A percentile compares a stretch with the other conserved stretches of the same genome.
These are phyloP conservation scores for Haliclona indistincta DNA, from an alignment of 37 sponge, comb jelly and placozoan genomes.

Conservation along the genomic window DNA sequence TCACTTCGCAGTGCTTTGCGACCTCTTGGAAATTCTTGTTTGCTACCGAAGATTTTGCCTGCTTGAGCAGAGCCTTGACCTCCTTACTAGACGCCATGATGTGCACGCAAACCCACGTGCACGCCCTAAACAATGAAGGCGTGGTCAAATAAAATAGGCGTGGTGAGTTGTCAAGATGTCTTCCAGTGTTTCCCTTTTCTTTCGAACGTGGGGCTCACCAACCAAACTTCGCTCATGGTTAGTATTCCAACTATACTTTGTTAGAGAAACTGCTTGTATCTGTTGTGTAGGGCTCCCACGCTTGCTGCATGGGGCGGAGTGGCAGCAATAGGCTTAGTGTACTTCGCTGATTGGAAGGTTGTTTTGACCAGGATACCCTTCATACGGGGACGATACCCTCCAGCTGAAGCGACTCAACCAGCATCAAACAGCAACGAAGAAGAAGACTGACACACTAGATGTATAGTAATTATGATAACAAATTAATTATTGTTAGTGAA, in stretches of 20 bases:
- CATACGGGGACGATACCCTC: slow-evolving; percentile 53
- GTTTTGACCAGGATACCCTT: slow-evolving; percentile 62
- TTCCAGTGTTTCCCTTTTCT: too few relatives aligned
- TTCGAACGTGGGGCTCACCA: too few relatives aligned
- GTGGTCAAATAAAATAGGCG: too few relatives aligned
- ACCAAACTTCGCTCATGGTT: too few relatives aligned
- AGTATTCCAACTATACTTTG: too few relatives aligned
- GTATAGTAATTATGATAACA: not conserved
- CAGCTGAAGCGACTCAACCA: not conserved
- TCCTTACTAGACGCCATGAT: slow-evolving; percentile 46
- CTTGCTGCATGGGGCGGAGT: slow-evolving; percentile 37
- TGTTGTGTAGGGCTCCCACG: slow-evolving; percentile 36
- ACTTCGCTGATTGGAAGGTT: slow-evolving; percentile 67
- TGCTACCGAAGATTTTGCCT: slow-evolving; percentile 67
- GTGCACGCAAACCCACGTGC: too few relatives aligned
- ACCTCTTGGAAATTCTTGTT: slow-evolving; percentile 63
- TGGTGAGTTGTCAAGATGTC: too few relatives aligned
- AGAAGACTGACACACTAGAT: not conserved
- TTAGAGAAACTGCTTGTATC: too few relatives aligned
- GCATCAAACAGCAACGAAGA: not conserved
- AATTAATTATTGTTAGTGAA: too few relatives aligned
- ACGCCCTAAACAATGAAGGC: too few relatives aligned
- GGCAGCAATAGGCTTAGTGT: slow-evolving; percentile 31
- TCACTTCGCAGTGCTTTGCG: slow-evolving; percentile 65
- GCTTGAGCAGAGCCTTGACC: slow-evolving; percentile 66